phyloP scores from a whole-genome alignment of 2,888 invertebrate species.

The Phania funesta region DNA sequence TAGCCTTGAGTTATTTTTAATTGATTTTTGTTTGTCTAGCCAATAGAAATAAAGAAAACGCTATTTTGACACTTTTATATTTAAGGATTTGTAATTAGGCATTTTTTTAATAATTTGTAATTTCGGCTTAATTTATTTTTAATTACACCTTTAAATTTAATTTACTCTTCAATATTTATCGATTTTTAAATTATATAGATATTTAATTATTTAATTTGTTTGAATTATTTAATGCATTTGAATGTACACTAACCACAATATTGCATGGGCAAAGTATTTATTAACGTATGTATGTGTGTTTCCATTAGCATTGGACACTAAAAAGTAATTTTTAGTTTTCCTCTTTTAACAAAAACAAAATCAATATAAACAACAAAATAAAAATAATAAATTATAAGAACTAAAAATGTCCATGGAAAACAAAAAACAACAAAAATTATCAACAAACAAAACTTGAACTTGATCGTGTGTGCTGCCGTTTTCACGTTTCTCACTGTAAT shows the following conservation, averaged over 20 bases:
- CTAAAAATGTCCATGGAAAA: constrained; percentile 16
- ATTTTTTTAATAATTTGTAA: neutral
- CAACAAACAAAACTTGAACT: constrained; percentile 68
- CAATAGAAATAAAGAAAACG: neutral
- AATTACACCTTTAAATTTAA: neutral
- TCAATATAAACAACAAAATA: constrained; percentile 37
- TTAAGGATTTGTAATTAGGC: neutral
- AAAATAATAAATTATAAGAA: constrained; percentile 27
- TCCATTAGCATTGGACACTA: constrained; percentile 12
- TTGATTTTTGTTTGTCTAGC: constrained; percentile 9
- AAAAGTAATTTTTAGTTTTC: constrained; percentile 22
- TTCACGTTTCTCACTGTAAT: constrained; percentile 79
- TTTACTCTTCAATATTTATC: neutral
- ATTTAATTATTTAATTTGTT: neutral
- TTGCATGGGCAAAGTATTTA: constrained; percentile 1
- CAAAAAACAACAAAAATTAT: constrained; percentile 28
- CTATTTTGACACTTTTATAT: constrained; percentile 39
- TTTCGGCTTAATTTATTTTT: constrained; percentile 3
- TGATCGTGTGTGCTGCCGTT: constrained; percentile 69
- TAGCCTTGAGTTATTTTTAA: constrained; percentile 47
- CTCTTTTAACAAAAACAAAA: constrained; percentile 28
- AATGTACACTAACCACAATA: constrained; percentile 22
- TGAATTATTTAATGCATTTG: neutral
- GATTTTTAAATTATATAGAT: neutral
- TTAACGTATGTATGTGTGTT: neutral